Evolutionary conservation across 2,888 invertebrate species (phyloP).

Genomic region (Cheilosia scutellata): DNA sequence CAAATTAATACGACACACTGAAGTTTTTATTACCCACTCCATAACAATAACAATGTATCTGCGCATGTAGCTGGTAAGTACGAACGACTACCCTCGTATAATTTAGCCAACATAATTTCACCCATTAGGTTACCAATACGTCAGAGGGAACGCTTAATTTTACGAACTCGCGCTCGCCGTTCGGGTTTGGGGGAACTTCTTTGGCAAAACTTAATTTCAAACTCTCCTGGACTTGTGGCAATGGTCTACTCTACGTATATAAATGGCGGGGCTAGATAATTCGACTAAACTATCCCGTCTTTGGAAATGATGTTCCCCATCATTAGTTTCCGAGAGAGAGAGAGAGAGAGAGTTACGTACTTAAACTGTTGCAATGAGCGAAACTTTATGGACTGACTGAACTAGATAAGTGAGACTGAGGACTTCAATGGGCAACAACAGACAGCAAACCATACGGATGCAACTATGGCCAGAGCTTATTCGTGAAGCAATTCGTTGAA

Average conservation of each 20-base stretch:
- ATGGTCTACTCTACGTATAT: background rate
- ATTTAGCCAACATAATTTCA: constrained; percentile 44
- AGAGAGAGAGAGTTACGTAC: constrained; percentile 60
- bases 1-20: constrained; percentile 69
- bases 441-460: constrained; percentile 16
- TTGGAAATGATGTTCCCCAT: constrained; percentile 52
- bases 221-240: background rate
- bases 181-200: constrained; percentile 1
- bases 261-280: constrained; percentile 17
- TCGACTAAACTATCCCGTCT: constrained; percentile 19
- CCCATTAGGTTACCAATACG: constrained; percentile 44
- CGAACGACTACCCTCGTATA: background rate
- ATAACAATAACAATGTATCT: constrained; percentile 42
- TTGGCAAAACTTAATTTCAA: constrained; percentile 25
- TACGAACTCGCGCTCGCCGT: background rate
- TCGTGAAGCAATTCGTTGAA: constrained; percentile 43
- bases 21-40: constrained; percentile 63
- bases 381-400: constrained; percentile 62
- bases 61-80: background rate
- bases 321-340: constrained; percentile 65
- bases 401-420: constrained; percentile 46
- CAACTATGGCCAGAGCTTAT: constrained; percentile 8
- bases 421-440: background rate
- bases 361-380: constrained; percentile 58
- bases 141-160: constrained; percentile 28